Evolutionary conservation across 2,113 vertebrate genomes (phyloP).

Genomic region (Bathybates hornii): DNA sequence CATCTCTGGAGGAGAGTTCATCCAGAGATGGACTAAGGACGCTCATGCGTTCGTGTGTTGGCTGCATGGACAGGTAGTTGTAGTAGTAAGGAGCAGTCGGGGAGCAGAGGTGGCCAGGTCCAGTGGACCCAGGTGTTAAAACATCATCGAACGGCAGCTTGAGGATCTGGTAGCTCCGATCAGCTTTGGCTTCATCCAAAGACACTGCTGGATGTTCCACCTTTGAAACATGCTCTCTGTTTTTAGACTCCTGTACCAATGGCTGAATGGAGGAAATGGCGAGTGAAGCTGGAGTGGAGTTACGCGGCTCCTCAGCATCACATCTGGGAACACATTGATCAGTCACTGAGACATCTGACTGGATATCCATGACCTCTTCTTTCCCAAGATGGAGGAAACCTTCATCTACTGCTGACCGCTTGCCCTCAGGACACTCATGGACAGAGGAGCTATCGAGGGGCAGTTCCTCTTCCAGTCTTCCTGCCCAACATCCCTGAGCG

Average conservation of each 20-base stretch:
- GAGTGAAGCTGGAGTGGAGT: neutral
- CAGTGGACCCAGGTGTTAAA: constrained; percentile 7
- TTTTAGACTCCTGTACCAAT: neutral
- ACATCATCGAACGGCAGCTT: constrained; percentile 55
- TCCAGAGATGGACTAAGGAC: constrained; percentile 74
- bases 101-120: constrained; percentile 10
- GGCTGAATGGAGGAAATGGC: neutral
- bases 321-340: neutral
- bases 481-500: constrained; percentile 38
- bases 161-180: constrained; percentile 52
- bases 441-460: constrained; percentile 65
- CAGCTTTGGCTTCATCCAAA: neutral
- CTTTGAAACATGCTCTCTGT: neutral
- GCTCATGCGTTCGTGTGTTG: constrained; percentile 66
- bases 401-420: neutral
- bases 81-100: constrained; percentile 50
- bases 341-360: constrained; percentile 11
- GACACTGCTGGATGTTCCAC: neutral
- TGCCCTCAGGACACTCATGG: neutral
- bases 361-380: constrained; percentile 23
- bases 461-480: constrained; percentile 40
- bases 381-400: neutral
- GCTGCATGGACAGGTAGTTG: constrained; percentile 59
- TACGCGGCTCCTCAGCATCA: neutral
- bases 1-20: constrained; percentile 73